Conservation (phyloP, 2,888 invertebrate genomes). For the Sycophila texana region DNA sequence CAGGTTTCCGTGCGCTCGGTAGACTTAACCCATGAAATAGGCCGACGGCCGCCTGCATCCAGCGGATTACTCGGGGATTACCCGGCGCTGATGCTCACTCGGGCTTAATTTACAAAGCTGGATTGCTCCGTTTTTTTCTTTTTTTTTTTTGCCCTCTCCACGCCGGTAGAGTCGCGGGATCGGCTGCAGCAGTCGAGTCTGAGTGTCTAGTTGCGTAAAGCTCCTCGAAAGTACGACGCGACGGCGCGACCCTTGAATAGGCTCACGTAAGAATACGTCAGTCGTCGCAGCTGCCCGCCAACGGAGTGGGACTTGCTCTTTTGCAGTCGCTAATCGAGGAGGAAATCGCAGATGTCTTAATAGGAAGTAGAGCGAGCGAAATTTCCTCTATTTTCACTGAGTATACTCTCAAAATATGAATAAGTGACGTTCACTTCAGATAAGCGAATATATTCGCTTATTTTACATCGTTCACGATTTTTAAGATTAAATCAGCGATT, state of each 20-base stretch:
- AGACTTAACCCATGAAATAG: conserved; percentile 36
- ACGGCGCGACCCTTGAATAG: not conserved
- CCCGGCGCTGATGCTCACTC: conserved; percentile 42
- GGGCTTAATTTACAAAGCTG: conserved; percentile 52
- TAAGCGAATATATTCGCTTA: too few species aligned
- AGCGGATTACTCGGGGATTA: conserved; percentile 55
- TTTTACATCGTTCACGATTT: too few species aligned
- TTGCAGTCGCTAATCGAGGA: not conserved
- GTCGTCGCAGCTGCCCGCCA: not conserved
- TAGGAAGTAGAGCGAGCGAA: not conserved
- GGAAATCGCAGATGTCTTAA: not conserved
- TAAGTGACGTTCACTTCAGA: too few species aligned
- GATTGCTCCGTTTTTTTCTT: conserved; percentile 54
- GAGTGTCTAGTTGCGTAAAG: conserved; percentile 11
- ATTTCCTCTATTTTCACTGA: not conserved
- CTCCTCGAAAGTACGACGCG: conserved; percentile 11
- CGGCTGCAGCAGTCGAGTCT: not conserved
- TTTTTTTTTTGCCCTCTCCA: conserved; percentile 10
- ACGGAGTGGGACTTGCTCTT: not conserved
- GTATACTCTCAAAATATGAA: not conserved
- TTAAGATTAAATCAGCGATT: too few species aligned
- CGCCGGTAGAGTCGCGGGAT: not conserved
- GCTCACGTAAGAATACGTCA: conserved; percentile 27
- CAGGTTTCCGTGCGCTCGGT: too few species aligned
- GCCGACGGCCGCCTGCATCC: conserved; percentile 38